Evolutionary conservation across 2,888 invertebrate species (phyloP).

Genomic region (Ectemnius continuus): DNA sequence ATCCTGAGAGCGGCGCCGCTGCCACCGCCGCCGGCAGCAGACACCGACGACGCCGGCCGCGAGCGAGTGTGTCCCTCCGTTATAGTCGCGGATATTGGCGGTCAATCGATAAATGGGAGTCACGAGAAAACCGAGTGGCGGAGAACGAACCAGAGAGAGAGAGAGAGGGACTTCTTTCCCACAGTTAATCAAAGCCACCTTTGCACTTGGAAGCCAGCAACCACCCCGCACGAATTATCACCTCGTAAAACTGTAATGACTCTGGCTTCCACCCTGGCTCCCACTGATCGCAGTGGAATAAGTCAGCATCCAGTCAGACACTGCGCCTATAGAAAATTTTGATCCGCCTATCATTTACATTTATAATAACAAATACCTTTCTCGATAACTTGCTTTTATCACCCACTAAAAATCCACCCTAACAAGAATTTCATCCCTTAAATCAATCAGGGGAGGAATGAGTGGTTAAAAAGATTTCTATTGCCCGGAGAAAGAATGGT

Average conservation of each 20-base stretch:
- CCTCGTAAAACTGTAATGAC: conserved; percentile 11
- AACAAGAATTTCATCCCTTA: too few species aligned
- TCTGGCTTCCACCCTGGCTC: too few species aligned
- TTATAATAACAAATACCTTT: too few species aligned
- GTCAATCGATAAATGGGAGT: background rate
- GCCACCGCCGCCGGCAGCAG: background rate
- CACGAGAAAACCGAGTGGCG: background rate
- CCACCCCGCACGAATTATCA: background rate
- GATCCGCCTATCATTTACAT: too few species aligned
- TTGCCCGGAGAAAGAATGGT: conserved; percentile 2
- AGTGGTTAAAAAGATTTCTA: conserved; percentile 36
- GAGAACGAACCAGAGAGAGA: background rate
- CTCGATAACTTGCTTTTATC: too few species aligned
- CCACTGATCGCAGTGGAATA: too few species aligned
- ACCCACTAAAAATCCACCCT: too few species aligned
- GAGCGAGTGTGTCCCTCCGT: background rate
- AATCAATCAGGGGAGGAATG: too few species aligned
- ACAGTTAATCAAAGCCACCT: conserved; percentile 7
- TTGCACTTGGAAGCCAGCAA: background rate
- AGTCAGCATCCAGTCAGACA: too few species aligned
- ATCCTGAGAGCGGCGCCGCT: conserved; percentile 6
- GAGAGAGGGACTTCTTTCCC: background rate
- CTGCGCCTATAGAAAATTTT: too few species aligned
- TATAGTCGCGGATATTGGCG: conserved; percentile 5
- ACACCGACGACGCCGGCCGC: background rate